Percentiles rank a stretch among this genome's conserved stretches.
Conservation (phyloP, 2,797 vertebrate genomes). For the Sebastes elongatus region DNA sequence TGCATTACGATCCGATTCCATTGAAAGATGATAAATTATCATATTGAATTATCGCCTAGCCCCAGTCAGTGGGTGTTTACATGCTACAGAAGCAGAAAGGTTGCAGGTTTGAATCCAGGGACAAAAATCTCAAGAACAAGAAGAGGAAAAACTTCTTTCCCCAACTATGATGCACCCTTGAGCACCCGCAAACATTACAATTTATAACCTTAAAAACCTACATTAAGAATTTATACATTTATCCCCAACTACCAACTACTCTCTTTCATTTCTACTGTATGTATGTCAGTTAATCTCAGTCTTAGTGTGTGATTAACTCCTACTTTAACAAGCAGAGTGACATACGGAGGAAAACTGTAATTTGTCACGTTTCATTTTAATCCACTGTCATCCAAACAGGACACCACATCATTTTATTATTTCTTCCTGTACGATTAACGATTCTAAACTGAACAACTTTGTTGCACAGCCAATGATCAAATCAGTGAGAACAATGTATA, state of each 20-base stretch:
- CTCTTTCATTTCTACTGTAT: neutral
- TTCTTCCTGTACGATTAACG: neutral
- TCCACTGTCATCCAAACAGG: too few species aligned
- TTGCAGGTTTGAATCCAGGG: neutral
- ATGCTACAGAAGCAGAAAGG: neutral
- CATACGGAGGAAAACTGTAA: neutral
- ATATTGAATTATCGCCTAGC: too few species aligned
- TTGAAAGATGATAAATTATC: too few species aligned
- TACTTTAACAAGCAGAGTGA: neutral
- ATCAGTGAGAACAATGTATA: neutral
- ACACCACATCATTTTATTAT: neutral
- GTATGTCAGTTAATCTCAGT: neutral
- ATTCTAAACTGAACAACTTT: too few species aligned
- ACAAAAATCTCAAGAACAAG: neutral
- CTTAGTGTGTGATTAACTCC: neutral
- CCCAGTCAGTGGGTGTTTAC: too few species aligned
- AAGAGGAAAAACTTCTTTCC: neutral
- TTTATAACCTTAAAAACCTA: neutral
- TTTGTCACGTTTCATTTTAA: too few species aligned
- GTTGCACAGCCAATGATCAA: neutral
- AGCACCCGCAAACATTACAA: neutral
- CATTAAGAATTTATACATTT: neutral
- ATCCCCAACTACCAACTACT: too few species aligned
- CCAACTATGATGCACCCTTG: neutral
- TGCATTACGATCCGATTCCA: rapidly evolving